Evolutionary conservation across 1,140 invertebrate genomes (phyloP).

Genomic region (Drosophila navojoa): DNA sequence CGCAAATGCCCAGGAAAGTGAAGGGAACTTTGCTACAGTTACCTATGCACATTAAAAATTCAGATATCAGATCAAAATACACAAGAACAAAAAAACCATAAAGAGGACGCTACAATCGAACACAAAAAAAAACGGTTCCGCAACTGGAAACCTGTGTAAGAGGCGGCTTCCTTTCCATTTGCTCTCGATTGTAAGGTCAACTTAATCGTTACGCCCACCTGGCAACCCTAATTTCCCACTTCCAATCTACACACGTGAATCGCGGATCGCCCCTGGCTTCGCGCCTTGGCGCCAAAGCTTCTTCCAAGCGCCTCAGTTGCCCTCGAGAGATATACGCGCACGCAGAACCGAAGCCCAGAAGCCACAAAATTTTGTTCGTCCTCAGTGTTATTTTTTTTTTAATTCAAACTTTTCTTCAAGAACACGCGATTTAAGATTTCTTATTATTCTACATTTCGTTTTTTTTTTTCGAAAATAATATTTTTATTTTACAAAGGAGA

Average conservation of each 20-base stretch:
- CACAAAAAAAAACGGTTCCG: constrained; percentile 18
- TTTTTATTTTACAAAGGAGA: constrained; percentile 40
- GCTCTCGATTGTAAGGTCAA: constrained; percentile 27
- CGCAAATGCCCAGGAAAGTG: constrained; percentile 52
- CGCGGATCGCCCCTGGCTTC: not conserved
- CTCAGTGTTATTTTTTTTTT: constrained; percentile 50
- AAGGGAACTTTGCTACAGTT: constrained; percentile 36
- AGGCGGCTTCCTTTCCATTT: constrained; percentile 7
- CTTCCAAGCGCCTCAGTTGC: constrained; percentile 44
- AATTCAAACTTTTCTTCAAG: constrained; percentile 29
- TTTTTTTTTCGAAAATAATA: constrained; percentile 28
- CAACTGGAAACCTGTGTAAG: constrained; percentile 28
- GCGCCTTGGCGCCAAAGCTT: constrained; percentile 48
- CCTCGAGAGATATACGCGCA: constrained; percentile 19
- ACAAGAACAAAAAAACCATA: not conserved
- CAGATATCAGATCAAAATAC: constrained; percentile 19
- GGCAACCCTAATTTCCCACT: constrained; percentile 40
- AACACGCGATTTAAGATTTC: constrained; percentile 22
- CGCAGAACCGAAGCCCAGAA: constrained; percentile 27
- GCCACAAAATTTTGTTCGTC: constrained; percentile 53
- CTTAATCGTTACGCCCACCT: constrained; percentile 15
- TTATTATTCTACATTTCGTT: constrained; percentile 5
- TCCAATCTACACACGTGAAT: constrained; percentile 34
- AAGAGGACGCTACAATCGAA: constrained; percentile 12
- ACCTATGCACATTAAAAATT: constrained; percentile 14